A percentile compares a stretch with the other conserved stretches of the same genome.
Evolutionary conservation across 2,113 vertebrate species (phyloP).

Genomic region (Meriones unguiculatus): DNA sequence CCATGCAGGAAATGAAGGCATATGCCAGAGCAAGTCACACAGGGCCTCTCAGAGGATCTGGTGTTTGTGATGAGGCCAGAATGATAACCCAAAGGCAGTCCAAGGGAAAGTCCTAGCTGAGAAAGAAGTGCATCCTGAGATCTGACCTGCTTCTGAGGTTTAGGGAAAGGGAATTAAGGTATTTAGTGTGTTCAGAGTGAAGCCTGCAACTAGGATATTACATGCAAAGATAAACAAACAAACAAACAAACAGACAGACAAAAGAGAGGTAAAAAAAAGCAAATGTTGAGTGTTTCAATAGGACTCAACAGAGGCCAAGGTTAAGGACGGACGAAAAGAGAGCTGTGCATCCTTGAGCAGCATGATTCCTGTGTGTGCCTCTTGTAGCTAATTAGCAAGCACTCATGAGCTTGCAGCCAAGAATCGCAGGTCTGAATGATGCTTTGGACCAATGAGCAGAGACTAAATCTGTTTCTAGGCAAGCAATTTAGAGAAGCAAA

Average conservation of each 20-base stretch:
- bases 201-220: background rate
- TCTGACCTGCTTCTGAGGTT: background rate
- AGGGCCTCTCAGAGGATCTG: background rate
- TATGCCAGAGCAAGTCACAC: background rate
- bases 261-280: too few species aligned
- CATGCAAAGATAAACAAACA: background rate
- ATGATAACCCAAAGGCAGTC: background rate
- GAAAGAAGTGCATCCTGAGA: background rate
- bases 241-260: too few species aligned
- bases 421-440: background rate
- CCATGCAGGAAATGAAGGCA: background rate
- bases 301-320: background rate
- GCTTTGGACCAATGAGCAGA: background rate
- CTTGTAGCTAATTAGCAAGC: constrained; percentile 43
- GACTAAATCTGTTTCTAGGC: constrained; percentile 46
- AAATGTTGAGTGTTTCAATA: background rate
- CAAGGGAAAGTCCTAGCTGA: background rate
- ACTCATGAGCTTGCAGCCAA: background rate
- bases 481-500: constrained; percentile 56
- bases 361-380: background rate
- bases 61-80: background rate
- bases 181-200: background rate
- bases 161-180: background rate
- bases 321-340: constrained; percentile 2
- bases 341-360: background rate